Evolutionary conservation across 2,888 invertebrate species (phyloP).

Genomic region (Pachliopta kotzebuea): DNA sequence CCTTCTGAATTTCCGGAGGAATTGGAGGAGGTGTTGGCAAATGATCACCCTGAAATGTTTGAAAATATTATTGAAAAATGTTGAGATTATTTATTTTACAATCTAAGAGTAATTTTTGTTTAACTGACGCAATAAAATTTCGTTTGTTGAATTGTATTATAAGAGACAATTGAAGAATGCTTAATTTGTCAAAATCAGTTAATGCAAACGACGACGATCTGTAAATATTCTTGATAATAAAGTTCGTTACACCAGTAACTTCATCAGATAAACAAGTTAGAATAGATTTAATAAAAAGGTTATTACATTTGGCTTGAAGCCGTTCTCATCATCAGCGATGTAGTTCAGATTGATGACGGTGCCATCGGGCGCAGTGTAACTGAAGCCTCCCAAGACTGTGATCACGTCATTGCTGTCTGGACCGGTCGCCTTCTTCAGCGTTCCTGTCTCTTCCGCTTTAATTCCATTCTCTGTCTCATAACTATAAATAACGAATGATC

Average conservation of each 20-base stretch:
- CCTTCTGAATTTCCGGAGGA: conserved; percentile 87
- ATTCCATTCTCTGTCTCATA: conserved; percentile 91
- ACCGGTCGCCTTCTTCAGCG: conserved; percentile 85
- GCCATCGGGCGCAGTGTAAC: conserved; percentile 86
- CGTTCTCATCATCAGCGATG: conserved; percentile 86
- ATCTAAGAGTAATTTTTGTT: neutral
- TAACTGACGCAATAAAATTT: too few species aligned
- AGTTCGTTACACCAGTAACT: neutral
- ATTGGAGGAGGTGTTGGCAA: conserved; percentile 88
- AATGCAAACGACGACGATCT: neutral
- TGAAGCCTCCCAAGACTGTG: conserved; percentile 83
- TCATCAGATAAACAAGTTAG: neutral
- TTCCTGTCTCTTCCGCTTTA: conserved; percentile 89
- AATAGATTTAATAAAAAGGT: neutral
- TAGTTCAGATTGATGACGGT: conserved; percentile 85
- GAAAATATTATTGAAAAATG: neutral
- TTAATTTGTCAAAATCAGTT: neutral
- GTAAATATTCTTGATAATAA: neutral
- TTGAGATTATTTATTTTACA: neutral
- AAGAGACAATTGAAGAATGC: too few species aligned
- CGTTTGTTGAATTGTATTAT: too few species aligned
- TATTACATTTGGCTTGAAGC: conserved; percentile 75
- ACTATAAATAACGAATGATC: conserved; percentile 69
- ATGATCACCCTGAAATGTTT: conserved; percentile 82
- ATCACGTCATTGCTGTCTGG: conserved; percentile 85